Evolutionary conservation across 2,797 vertebrate species (phyloP).

Genomic region (Alca torda): DNA sequence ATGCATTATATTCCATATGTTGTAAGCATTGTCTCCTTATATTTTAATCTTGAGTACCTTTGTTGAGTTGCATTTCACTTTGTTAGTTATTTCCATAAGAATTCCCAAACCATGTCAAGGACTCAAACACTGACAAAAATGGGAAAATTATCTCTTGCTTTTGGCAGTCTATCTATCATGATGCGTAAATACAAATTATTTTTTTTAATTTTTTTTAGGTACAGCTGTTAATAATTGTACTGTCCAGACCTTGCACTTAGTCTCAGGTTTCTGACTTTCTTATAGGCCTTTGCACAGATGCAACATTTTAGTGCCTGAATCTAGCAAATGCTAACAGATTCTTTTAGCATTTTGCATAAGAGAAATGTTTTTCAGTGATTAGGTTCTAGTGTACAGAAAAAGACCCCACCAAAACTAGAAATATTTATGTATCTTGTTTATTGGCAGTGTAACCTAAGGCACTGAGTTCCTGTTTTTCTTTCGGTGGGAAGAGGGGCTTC

Average conservation of each 20-base stretch:
- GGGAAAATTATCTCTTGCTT: neutral
- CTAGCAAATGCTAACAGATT: neutral
- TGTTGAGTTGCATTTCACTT: neutral
- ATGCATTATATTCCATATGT: neutral
- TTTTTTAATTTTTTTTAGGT: neutral
- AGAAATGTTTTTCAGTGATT: neutral
- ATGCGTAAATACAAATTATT: neutral
- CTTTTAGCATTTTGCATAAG: neutral
- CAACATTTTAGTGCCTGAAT: neutral
- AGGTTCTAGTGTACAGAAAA: neutral
- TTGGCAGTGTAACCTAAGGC: neutral
- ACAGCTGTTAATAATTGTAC: neutral
- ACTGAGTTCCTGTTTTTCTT: accelerated
- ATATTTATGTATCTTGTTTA: neutral
- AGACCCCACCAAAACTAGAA: neutral
- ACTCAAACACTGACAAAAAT: neutral
- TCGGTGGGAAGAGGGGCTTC: neutral
- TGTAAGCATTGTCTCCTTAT: accelerated
- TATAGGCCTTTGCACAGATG: neutral
- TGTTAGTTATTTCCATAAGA: neutral
- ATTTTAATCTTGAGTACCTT: neutral
- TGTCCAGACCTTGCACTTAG: neutral
- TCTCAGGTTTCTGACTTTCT: neutral
- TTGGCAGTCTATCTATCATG: neutral
- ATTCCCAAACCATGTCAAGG: neutral